Percentiles rank a stretch among this genome's conserved stretches.
Evolutionary conservation across 2,888 invertebrate species (phyloP).

Genomic region (Coelopa pilipes): DNA sequence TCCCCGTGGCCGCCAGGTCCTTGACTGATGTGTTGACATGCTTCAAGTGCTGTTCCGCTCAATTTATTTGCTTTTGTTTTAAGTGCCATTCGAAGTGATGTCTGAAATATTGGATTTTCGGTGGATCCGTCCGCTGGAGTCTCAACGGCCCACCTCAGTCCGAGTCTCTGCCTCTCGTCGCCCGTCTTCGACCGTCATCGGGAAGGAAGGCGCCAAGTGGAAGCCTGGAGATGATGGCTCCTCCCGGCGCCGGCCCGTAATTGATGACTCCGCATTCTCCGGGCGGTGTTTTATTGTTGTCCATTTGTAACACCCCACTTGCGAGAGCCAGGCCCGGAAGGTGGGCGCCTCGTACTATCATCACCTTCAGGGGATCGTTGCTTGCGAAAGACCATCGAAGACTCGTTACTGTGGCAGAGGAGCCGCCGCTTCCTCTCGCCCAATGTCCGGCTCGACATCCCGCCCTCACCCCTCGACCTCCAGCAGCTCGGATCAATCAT

Average conservation of each 20-base stretch:
- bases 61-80: conserved; percentile 37
- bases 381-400: too few species aligned
- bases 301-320: conserved; percentile 16
- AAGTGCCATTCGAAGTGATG: conserved; percentile 26
- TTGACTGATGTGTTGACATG: conserved; percentile 36
- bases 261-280: conserved; percentile 21
- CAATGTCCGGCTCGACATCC: too few species aligned
- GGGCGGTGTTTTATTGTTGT: conserved; percentile 11
- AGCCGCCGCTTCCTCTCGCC: too few species aligned
- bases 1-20: not conserved
- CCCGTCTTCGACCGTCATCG: not conserved
- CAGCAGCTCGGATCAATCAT: too few species aligned
- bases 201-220: not conserved
- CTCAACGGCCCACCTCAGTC: too few species aligned
- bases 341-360: not conserved
- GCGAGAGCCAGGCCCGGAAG: not conserved
- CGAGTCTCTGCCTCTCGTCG: not conserved
- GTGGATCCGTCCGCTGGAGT: not conserved
- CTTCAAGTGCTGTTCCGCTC: conserved; percentile 35
- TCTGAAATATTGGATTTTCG: conserved; percentile 26
- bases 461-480: too few species aligned
- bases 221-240: not conserved
- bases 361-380: too few species aligned
- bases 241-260: not conserved
- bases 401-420: too few species aligned